Percentiles rank a stretch among this genome's conserved stretches.
Conservation (phyloP, 2,888 invertebrate genomes). For the Protula sp. region DNA sequence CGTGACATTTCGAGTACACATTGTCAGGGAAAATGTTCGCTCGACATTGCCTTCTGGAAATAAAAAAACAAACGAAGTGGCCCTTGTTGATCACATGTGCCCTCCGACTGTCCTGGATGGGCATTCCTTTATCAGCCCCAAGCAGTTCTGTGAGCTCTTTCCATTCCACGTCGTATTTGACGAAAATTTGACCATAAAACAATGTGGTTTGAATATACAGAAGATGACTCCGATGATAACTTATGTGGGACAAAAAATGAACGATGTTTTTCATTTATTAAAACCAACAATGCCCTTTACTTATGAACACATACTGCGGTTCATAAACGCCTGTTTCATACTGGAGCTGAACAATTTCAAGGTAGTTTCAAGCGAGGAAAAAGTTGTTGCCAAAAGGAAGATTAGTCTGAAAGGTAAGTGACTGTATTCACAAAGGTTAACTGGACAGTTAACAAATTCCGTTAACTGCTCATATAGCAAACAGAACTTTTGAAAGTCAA, state of each 20-base stretch:
- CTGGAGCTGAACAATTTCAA: conserved; percentile 6
- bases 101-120: neutral
- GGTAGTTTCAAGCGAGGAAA: neutral
- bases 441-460: too few relatives aligned
- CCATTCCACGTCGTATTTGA: conserved; percentile 49
- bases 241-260: conserved; percentile 22
- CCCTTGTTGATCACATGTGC: neutral
- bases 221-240: conserved; percentile 3
- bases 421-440: too few relatives aligned
- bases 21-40: neutral
- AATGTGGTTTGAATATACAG: conserved; percentile 35
- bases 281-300: conserved; percentile 39
- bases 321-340: conserved; percentile 44
- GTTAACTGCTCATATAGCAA: too few relatives aligned
- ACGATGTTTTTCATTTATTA: conserved; percentile 29
- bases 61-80: neutral
- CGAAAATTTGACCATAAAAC: conserved; percentile 32
- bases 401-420: too few relatives aligned
- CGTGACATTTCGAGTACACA: conserved; percentile 5
- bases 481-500: too few relatives aligned
- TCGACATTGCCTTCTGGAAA: neutral
- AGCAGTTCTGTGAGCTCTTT: conserved; percentile 39
- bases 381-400: too few relatives aligned
- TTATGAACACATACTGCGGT: conserved; percentile 34
- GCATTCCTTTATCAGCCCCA: conserved; percentile 21